These are phyloP conservation scores for Andrena dorsata DNA, from an alignment of 2,888 invertebrate genomes.

Conservation along the genomic window DNA sequence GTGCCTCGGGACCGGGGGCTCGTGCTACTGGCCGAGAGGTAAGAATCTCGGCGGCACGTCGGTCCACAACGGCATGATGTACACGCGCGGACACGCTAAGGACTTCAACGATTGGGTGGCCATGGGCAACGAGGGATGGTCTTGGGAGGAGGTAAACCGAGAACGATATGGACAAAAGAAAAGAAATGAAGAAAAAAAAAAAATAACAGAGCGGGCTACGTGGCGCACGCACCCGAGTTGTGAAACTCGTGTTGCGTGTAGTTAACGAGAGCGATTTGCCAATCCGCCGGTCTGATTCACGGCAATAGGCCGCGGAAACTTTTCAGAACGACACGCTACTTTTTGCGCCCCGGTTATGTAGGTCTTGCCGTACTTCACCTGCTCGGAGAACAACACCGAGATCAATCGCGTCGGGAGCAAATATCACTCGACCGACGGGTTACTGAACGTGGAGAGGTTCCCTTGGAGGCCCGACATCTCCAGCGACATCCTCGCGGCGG, in stretches of 20 bases:
- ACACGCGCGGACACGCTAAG: slow-evolving; percentile 90
- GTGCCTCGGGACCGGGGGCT: slow-evolving; percentile 85
- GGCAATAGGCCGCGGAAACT: slow-evolving; percentile 11
- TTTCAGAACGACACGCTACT: slow-evolving; percentile 18
- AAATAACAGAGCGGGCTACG: too few species aligned
- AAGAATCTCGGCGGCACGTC: slow-evolving; percentile 91
- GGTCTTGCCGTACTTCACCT: slow-evolving; percentile 91
- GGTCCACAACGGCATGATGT: slow-evolving; percentile 94
- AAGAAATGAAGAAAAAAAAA: background rate
- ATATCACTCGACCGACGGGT: slow-evolving; percentile 88
- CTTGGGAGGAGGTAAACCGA: slow-evolving; percentile 87
- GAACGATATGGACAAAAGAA: background rate
- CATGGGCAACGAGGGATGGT: slow-evolving; percentile 91
- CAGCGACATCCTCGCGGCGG: slow-evolving; percentile 88
- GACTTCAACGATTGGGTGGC: slow-evolving; percentile 92
- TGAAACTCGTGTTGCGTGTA: slow-evolving; percentile 37
- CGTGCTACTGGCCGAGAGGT: slow-evolving; percentile 90
- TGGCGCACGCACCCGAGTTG: slow-evolving; percentile 12
- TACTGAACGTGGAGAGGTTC: slow-evolving; percentile 88
- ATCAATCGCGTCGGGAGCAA: slow-evolving; percentile 87
- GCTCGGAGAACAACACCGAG: slow-evolving; percentile 89
- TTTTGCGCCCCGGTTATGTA: slow-evolving; percentile 44
- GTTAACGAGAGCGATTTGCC: slow-evolving; percentile 38
- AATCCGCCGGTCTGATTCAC: slow-evolving; percentile 44
- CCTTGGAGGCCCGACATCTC: slow-evolving; percentile 88